A percentile compares a stretch with the other conserved stretches of the same genome.
phyloP scores from a whole-genome alignment of 2,113 vertebrate genomes.

The Archocentrus centrarchus region DNA sequence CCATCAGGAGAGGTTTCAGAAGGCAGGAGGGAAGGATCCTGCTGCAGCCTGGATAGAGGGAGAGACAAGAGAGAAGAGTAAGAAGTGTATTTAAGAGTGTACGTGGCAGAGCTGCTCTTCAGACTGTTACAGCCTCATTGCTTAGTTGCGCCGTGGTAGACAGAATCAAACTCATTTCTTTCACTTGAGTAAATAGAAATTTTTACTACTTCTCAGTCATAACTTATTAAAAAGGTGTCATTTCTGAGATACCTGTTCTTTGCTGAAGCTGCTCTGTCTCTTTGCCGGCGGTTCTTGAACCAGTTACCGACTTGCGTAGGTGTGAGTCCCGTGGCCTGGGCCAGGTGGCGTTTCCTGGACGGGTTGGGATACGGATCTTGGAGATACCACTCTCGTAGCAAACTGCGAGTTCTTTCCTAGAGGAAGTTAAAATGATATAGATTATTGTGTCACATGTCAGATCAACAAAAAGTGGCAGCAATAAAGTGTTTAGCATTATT shows the following conservation, averaged over 20 bases:
- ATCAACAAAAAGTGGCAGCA: not conserved
- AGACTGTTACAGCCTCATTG: not conserved
- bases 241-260: constrained; percentile 79
- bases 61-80: not conserved
- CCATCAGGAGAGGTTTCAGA: constrained; percentile 71
- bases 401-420: constrained; percentile 84
- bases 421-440: not conserved
- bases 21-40: constrained; percentile 73
- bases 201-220: not conserved
- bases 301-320: constrained; percentile 87
- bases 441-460: not conserved
- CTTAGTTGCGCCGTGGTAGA: too few relatives aligned
- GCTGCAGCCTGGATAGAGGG: constrained; percentile 73
- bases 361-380: constrained; percentile 87
- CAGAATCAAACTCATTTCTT: not conserved
- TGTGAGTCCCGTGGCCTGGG: constrained; percentile 85
- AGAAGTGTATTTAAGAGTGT: not conserved
- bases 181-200: not conserved
- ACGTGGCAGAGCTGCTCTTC: not conserved
- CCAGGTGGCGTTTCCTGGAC: constrained; percentile 83
- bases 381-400: constrained; percentile 86
- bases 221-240: not conserved
- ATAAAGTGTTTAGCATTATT: not conserved
- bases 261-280: constrained; percentile 84
- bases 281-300: constrained; percentile 86